Base-by-base conservation (phyloP, 2,797 vertebrate species). In the Anolis apletophallus region DNA sequence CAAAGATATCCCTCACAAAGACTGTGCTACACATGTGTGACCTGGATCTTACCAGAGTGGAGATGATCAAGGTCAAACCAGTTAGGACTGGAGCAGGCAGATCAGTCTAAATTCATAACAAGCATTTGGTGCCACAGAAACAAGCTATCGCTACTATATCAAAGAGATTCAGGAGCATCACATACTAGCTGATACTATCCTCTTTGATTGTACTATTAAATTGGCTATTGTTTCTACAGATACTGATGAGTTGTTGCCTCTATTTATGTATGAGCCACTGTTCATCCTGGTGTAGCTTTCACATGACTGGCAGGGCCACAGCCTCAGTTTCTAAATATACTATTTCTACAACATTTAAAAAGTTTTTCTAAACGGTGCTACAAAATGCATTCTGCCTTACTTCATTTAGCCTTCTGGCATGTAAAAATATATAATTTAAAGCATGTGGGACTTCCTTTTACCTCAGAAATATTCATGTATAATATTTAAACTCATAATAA, bases 381-480 rank as follows among this genome's bases (percentile, higher is more conserved):
- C 83, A 89, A 5, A 10, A n/a, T 61, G 84, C 67, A 81, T 10
- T 57, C n/a, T 73, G 34, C 3, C 85, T 69, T 59, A 75, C 76
- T 89, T 2, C 61, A 3, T 57, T 71, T 82, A 61, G 23, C 69
- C 67, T 90, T 6, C 40, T 76, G 78, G 79, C 85, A 72, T 1
- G 68, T n/a, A 1, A 0, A 26, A 13, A 12, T 68, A 46, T 0
- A 54, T 75, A 17, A 81, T 83, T 87, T 85, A 6, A 89, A 29
- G 19, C 72, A 40, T 64, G 19, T 67, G 32, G 1, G 4, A 75
- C 75, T 81, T 81, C 36, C 67, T 67, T 64, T 54, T 23, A 59
- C 36, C 26, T 57, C n/a, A 71, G 32, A 46, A 84, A 76, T 67
- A 55, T 32, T 26, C 26, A 85, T 14, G 10, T 67, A 78, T 19